Conservation (phyloP, 2,113 vertebrate genomes). For the Urocitellus parryii region DNA sequence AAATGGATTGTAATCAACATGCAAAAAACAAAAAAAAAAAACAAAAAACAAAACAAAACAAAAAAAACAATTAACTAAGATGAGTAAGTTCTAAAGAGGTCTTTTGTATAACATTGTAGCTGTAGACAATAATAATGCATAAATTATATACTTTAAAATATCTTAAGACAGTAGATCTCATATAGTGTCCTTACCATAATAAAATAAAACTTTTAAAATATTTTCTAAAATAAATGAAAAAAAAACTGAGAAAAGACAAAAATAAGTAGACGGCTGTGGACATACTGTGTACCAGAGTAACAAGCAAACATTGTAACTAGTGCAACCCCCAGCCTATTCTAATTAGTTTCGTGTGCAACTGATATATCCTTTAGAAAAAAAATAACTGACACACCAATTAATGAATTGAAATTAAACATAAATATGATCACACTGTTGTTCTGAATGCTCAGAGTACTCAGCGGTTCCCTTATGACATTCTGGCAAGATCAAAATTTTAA, state of each 20-base stretch:
- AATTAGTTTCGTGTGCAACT: not conserved
- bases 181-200: not conserved
- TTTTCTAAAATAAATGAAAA: not conserved
- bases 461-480: not conserved
- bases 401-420: not conserved
- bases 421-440: not conserved
- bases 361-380: constrained; percentile 14
- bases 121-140: not conserved
- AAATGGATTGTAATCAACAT: not conserved
- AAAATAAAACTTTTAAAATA: not conserved
- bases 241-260: not conserved
- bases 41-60: too few species aligned
- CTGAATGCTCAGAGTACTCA: not conserved
- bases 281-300: fast-evolving
- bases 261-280: not conserved
- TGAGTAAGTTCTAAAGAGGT: not conserved
- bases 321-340: not conserved
- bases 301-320: not conserved
- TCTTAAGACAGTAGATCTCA: not conserved
- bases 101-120: not conserved
- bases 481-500: not conserved
- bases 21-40: too few species aligned
- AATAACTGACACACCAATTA: not conserved
- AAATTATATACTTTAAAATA: not conserved
- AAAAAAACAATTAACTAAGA: not conserved